Conservation (phyloP, 2,113 vertebrate genomes). For the Diadophis punctatus region DNA sequence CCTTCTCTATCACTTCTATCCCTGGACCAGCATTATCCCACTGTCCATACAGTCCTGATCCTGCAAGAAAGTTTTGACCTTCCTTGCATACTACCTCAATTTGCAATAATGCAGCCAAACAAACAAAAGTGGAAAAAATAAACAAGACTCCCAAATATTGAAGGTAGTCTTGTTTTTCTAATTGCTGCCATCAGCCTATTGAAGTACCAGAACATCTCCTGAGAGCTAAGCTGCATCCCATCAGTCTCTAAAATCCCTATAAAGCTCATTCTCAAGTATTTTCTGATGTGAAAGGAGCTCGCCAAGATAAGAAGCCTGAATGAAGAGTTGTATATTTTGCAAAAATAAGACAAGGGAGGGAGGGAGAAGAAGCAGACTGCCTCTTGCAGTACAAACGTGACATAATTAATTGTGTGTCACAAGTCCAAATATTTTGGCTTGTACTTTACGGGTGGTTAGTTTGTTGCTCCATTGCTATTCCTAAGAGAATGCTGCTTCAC, state of each 20-base stretch:
- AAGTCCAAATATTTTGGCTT: constrained; percentile 23
- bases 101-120: neutral
- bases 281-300: no score
- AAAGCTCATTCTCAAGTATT: neutral
- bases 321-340: neutral
- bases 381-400: constrained; percentile 25
- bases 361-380: neutral
- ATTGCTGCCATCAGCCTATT: neutral
- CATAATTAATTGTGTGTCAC: constrained; percentile 69
- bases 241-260: neutral
- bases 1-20: neutral
- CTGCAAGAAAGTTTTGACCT: neutral
- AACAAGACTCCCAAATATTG: neutral
- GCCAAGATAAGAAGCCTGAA: neutral
- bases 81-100: neutral
- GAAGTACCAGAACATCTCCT: neutral
- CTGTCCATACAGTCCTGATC: neutral
- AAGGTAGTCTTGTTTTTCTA: neutral
- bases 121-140: neutral
- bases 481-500: constrained; percentile 55
- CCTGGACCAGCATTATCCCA: neutral
- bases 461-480: constrained; percentile 13
- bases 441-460: constrained; percentile 7
- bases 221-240: neutral
- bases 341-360: neutral